Evolutionary conservation across 2,888 invertebrate genomes (phyloP), one percentile per base, ranked within the genome.

Genomic region (Omphaloscelis lunosa): DNA sequence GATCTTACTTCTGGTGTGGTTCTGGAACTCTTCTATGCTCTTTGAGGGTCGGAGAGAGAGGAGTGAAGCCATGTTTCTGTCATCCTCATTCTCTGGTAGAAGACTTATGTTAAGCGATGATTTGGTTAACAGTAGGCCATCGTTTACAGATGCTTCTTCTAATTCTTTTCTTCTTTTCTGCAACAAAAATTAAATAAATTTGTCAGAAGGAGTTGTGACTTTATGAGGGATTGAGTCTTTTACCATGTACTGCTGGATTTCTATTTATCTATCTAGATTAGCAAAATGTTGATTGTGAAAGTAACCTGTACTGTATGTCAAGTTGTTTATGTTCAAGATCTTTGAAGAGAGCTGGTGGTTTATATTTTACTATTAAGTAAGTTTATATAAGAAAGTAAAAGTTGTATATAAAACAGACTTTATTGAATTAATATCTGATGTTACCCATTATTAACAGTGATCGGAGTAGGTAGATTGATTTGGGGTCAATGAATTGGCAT

Each of bases 31-130:
- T 71, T 97, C 95, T 58, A 97, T 97, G 93, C 97, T 97, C 91
- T 95, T 97, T 23, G 97, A 94, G 1, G 98, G 97, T 90, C 97
- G 97, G 7, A 98, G 94, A 75, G 98, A 97, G 84, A 99, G 97
- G 8, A 99, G 95, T 0, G 98, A 97, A 0, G 99, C 99, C 94
- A 99, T 96, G 91, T 97, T 97, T 72, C 97, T 97, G 91, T 99
- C 99, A 79, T 99, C 98, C 72, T 98, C 97, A 34, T 97, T 97
- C 94, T 99, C 99, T 1, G 98, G 97, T 0, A 99, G 95, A 8
- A 99, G 96, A 15, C 97, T 95, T 62, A 99, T 98, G 89, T 98
- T 97, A 34, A 99, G 95, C 27, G 98, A 98, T 48, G 98, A 97
- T 92, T 98, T 98, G 63, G 97, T 97, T 65, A 99, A 93, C 15